A percentile compares a stretch with the other conserved stretches of the same genome.
These are phyloP conservation scores for Tarsius wallacei DNA, from an alignment of 2,797 vertebrate species.

Conservation along the genomic window DNA sequence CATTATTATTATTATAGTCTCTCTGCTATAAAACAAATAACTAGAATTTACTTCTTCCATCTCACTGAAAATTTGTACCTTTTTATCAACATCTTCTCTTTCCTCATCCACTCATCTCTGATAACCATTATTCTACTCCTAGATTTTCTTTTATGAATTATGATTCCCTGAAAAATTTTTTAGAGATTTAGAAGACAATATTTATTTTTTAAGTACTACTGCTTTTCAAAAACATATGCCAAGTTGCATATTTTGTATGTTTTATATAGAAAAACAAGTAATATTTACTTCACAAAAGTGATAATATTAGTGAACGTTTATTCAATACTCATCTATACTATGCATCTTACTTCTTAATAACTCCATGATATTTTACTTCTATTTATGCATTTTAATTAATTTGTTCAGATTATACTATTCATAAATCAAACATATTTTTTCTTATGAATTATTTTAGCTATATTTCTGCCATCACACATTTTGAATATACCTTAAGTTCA, in stretches of 20 bases:
- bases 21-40: background rate
- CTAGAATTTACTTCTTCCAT: background rate
- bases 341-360: background rate
- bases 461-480: background rate
- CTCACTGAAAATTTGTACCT: background rate
- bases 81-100: background rate
- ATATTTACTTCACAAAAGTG: background rate
- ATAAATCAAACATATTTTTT: background rate
- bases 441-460: background rate
- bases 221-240: background rate
- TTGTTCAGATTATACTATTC: background rate
- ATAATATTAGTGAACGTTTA: background rate
- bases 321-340: background rate
- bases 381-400: background rate
- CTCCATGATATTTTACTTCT: background rate
- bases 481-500: background rate
- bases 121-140: background rate
- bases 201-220: background rate
- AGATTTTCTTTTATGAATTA: background rate
- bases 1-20: background rate
- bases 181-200: background rate
- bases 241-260: background rate
- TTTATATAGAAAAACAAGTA: background rate
- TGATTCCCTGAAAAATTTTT: background rate
- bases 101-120: background rate